A percentile compares a stretch with the other conserved stretches of the same genome.
phyloP scores from a whole-genome alignment of 2,888 invertebrate genomes.

The Agrochola macilenta region DNA sequence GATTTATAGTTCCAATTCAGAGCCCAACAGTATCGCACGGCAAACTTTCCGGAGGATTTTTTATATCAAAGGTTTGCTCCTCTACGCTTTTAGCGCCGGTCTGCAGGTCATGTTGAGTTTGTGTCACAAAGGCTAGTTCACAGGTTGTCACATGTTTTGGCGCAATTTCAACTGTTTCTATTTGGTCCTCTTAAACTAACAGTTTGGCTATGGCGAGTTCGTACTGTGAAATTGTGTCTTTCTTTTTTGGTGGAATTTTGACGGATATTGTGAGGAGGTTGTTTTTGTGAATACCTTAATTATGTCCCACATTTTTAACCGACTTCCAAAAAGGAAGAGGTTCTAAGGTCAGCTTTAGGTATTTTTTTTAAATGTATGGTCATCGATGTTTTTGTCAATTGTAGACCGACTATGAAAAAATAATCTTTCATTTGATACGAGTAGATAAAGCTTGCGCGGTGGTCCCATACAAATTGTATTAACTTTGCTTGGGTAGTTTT shows the following conservation, averaged over 20 bases:
- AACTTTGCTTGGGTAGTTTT: too few relatives aligned
- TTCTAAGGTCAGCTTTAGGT: too few relatives aligned
- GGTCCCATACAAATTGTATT: too few relatives aligned
- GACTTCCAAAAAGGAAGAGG: too few relatives aligned
- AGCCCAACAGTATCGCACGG: neutral
- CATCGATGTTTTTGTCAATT: too few relatives aligned
- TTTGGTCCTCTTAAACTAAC: slow-evolving; percentile 29
- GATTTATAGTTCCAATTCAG: slow-evolving; percentile 42
- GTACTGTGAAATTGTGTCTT: slow-evolving; percentile 5
- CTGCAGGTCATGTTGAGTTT: slow-evolving; percentile 37
- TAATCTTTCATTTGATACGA: too few relatives aligned
- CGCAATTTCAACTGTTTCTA: slow-evolving; percentile 49
- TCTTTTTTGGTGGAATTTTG: neutral
- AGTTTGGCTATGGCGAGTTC: neutral
- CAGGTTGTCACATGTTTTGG: slow-evolving; percentile 27
- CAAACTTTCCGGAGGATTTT: slow-evolving; percentile 29
- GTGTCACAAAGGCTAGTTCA: slow-evolving; percentile 50
- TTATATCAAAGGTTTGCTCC: slow-evolving; percentile 13
- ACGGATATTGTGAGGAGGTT: neutral
- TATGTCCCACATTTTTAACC: neutral
- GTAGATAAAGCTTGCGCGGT: too few relatives aligned
- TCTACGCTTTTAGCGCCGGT: slow-evolving; percentile 39
- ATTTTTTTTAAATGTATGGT: too few relatives aligned
- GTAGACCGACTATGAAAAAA: too few relatives aligned
- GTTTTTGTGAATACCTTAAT: neutral